Evolutionary conservation across 1,140 invertebrate species (phyloP), one percentile per base, ranked within the genome.

Genomic region (Campoletis sonorensis): DNA sequence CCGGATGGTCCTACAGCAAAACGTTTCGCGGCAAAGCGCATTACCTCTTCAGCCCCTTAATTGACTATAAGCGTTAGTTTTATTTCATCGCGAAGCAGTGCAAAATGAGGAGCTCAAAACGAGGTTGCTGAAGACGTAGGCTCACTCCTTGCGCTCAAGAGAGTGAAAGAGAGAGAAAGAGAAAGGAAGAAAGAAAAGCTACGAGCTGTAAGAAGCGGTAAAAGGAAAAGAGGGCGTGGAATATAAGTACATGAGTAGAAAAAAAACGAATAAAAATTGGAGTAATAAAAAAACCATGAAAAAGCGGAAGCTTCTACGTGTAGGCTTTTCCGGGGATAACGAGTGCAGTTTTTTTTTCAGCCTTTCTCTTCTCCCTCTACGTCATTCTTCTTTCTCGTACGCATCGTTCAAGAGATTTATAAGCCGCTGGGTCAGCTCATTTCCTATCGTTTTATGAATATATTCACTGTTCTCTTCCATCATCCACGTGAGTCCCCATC

Each of bases 21-120:
- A 75, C 26, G 72, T 73, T 79, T 67, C 81, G 78, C 61, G 54
- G 83, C 82, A 83, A 81, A 82, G 85, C 76, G 81, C 81, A 85
- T 86, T 87, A 84, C 81, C 83, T 86, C 51, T 77, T 75, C 80
- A 81, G 78, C 70, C 78, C 79, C 83, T 88, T 88, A 89, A 89
- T 89, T 89, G 87, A 89, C 87, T 88, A 86, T 88, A 85, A 88
- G 85, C 85, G 87, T 85, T 84, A 81, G 85, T 87, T 86, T 85
- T 88, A 87, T 88, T 88, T 86, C 80, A 78, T 51, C 81, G 83
- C 26, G 64, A 26, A 26, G n/a, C 18, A 45, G 26, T 13, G 76
- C 33, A 64, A 64, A 78, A 78, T 72, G 80, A 81, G 73, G 26
- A 26, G 23, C 58, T 61, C 15, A 61, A 72, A 68, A 54, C 67